Evolutionary conservation across 2,797 vertebrate species (phyloP).

Genomic region (Brotogeris chrysoptera): DNA sequence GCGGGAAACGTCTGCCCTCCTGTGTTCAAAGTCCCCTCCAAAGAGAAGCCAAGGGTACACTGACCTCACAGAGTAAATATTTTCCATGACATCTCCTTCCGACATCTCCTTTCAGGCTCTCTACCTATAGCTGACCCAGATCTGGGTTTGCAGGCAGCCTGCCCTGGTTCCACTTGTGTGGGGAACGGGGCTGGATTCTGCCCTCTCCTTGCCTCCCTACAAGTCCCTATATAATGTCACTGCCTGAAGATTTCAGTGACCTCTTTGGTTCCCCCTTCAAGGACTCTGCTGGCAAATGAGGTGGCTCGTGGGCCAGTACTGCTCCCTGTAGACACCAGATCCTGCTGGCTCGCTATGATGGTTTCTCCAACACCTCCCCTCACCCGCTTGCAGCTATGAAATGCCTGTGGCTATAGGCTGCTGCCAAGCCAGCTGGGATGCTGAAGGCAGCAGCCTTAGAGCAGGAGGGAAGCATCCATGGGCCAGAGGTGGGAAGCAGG

Average conservation of each 20-base stretch:
- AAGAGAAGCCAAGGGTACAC: not conserved
- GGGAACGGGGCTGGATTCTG: not conserved
- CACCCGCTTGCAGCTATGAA: not conserved
- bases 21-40: slow-evolving; percentile 54
- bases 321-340: not conserved
- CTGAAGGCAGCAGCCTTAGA: not conserved
- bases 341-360: not conserved
- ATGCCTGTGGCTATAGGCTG: not conserved
- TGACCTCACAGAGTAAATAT: slow-evolving; percentile 56
- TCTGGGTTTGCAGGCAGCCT: not conserved
- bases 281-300: not conserved
- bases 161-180: rapidly evolving
- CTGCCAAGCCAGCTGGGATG: not conserved
- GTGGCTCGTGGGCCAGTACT: not conserved
- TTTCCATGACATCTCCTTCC: slow-evolving; percentile 34
- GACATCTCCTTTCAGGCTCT: not conserved
- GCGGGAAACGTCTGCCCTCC: slow-evolving; percentile 23
- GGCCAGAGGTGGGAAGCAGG: not conserved
- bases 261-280: not conserved
- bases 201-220: not conserved
- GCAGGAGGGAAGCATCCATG: rapidly evolving
- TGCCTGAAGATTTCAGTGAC: not conserved
- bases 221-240: rapidly evolving
- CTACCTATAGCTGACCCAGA: not conserved
- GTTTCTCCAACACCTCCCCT: not conserved